Conservation (phyloP, 2,113 vertebrate species). For the Oostethus manadensis region DNA sequence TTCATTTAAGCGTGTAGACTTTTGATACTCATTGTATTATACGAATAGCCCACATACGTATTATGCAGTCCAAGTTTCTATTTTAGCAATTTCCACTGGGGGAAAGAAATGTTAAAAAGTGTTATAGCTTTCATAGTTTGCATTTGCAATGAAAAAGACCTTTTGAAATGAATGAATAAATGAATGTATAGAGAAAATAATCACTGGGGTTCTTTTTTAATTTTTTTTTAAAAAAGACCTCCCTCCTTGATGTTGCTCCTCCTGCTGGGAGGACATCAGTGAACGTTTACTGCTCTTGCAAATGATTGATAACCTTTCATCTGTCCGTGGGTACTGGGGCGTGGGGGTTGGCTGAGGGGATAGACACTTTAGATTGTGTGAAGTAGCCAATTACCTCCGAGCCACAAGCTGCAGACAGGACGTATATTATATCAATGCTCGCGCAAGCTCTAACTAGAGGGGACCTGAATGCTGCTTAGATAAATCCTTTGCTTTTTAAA, state of each 20-base stretch:
- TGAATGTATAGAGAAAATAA: constrained; percentile 33
- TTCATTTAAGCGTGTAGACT: no score
- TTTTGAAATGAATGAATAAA: no score
- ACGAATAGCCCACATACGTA: no score
- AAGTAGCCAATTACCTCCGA: constrained; percentile 53
- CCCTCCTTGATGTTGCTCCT: constrained; percentile 33
- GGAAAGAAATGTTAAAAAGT: constrained; percentile 13
- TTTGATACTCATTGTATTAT: no score
- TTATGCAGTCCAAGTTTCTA: no score
- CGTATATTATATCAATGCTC: constrained; percentile 8
- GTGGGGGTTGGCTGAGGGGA: constrained; percentile 22
- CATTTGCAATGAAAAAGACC: constrained; percentile 24
- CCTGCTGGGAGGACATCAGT: constrained; percentile 45
- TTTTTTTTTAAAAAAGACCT: constrained; percentile 28
- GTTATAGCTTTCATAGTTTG: constrained; percentile 20
- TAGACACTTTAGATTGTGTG: constrained; percentile 55
- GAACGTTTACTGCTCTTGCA: constrained; percentile 34
- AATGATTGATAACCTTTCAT: constrained; percentile 41
- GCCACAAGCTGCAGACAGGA: constrained; percentile 39
- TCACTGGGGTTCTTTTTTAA: constrained; percentile 29
- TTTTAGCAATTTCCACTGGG: constrained; percentile 5
- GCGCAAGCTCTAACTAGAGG: constrained; percentile 5
- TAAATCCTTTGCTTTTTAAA: constrained; percentile 10
- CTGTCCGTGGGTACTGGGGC: constrained; percentile 42
- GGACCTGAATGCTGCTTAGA: constrained; percentile 24